Conservation (phyloP, 1,140 invertebrate species). For the Diorhabda elongata region DNA sequence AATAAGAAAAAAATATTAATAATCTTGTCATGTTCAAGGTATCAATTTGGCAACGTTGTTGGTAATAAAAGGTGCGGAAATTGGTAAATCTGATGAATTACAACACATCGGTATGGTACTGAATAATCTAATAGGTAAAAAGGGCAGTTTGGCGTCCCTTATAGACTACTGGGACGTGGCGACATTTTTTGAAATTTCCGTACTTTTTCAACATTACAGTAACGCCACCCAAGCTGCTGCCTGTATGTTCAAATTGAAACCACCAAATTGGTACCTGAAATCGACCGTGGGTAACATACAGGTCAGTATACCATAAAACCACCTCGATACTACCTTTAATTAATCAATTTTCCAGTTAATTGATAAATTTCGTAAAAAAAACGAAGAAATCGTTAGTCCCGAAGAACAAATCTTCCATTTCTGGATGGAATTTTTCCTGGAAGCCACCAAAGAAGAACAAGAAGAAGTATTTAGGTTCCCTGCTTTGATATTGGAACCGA, state of each 20-base stretch:
- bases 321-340: background rate
- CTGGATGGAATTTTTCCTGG: slow-evolving; percentile 98
- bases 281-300: slow-evolving; percentile 97
- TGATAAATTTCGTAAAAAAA: slow-evolving; percentile 82
- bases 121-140: slow-evolving; percentile 97
- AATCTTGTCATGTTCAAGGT: slow-evolving; percentile 46
- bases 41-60: slow-evolving; percentile 97
- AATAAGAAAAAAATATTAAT: too few species aligned
- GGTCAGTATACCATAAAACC: slow-evolving; percentile 47
- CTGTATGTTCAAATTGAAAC: slow-evolving; percentile 98
- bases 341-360: slow-evolving; percentile 54
- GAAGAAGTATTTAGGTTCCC: slow-evolving; percentile 78
- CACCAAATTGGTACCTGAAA: slow-evolving; percentile 97
- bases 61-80: slow-evolving; percentile 96
- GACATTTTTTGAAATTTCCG: slow-evolving; percentile 98
- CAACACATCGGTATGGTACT: slow-evolving; percentile 90
- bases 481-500: slow-evolving; percentile 88
- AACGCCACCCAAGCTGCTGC: slow-evolving; percentile 97
- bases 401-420: slow-evolving; percentile 90
- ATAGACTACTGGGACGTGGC: slow-evolving; percentile 99
- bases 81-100: slow-evolving; percentile 84
- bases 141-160: slow-evolving; percentile 87
- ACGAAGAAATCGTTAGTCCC: slow-evolving; percentile 52
- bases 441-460: slow-evolving; percentile 78
- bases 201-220: slow-evolving; percentile 93